A percentile compares a stretch with the other conserved stretches of the same genome.
phyloP scores from a whole-genome alignment of 2,113 vertebrate species.

The Zapornia atra region DNA sequence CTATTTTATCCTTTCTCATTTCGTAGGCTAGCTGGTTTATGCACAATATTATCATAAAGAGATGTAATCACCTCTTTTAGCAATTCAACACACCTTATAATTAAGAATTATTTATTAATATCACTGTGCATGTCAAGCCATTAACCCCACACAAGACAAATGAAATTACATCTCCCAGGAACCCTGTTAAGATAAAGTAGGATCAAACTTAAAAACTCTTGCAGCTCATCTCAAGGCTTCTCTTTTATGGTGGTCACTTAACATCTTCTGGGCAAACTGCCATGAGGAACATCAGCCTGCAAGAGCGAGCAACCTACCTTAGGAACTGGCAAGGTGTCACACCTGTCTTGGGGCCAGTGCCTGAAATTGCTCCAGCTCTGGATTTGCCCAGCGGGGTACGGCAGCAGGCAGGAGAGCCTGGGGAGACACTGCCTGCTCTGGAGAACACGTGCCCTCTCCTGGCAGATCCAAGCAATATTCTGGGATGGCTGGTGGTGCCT shows the following conservation, averaged over 20 bases:
- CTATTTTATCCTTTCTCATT: conserved; percentile 20
- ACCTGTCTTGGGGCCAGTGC: not conserved
- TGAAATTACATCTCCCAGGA: not conserved
- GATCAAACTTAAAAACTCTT: not conserved
- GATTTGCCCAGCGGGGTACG: not conserved
- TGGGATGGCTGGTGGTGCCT: not conserved
- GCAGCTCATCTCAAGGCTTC: not conserved
- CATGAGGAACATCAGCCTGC: not conserved
- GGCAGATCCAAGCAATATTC: not conserved
- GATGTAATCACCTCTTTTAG: conserved; percentile 14
- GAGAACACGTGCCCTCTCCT: not conserved
- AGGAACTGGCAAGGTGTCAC: not conserved
- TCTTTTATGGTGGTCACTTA: not conserved
- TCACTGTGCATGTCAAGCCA: not conserved
- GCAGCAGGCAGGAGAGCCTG: not conserved
- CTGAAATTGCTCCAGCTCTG: not conserved
- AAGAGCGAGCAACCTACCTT: not conserved
- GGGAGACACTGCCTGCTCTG: rapidly evolving
- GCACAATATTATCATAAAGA: not conserved
- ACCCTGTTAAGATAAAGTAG: not conserved
- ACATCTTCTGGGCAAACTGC: not conserved
- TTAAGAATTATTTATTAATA: conserved; percentile 62
- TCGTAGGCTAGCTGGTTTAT: conserved; percentile 11
- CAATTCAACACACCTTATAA: conserved; percentile 31
- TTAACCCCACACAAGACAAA: not conserved